Conservation (phyloP, 2,888 invertebrate species). For the Eupithecia pulchellata region DNA sequence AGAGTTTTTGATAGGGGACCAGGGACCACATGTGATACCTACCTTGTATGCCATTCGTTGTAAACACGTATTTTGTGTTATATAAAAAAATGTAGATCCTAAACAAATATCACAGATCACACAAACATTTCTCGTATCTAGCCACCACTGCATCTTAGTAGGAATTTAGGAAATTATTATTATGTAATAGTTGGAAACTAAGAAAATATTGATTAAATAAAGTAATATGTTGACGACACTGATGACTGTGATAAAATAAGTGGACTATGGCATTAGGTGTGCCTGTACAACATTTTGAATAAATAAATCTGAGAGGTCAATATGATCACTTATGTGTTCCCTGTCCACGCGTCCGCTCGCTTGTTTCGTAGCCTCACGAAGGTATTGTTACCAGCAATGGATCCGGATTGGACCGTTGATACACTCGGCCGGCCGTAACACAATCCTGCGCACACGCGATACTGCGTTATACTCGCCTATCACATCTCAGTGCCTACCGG, state of each 20-base stretch:
- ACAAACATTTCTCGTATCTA: no score
- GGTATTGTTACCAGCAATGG: conserved; percentile 84
- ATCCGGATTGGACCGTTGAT: conserved; percentile 85
- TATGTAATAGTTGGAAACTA: no score
- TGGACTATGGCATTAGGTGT: no score
- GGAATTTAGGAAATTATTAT: background rate
- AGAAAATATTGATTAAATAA: no score
- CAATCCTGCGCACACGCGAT: conserved; percentile 79
- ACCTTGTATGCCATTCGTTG: no score
- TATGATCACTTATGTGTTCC: background rate
- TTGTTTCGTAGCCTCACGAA: conserved; percentile 55
- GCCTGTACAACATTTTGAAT: no score
- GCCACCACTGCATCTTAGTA: background rate
- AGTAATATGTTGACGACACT: no score
- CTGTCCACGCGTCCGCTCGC: conserved; percentile 24
- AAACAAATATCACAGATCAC: background rate
- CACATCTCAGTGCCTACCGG: conserved; percentile 51
- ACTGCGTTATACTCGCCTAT: conserved; percentile 74
- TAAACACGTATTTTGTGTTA: no score
- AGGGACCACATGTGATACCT: no score
- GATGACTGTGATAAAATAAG: no score
- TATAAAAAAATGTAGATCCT: no score
- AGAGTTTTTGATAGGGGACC: background rate
- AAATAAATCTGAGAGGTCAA: no score
- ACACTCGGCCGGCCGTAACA: conserved; percentile 81